Evolutionary conservation across 2,888 invertebrate species (phyloP), one percentile per base, ranked within the genome.

Genomic region (Anorthoa munda): DNA sequence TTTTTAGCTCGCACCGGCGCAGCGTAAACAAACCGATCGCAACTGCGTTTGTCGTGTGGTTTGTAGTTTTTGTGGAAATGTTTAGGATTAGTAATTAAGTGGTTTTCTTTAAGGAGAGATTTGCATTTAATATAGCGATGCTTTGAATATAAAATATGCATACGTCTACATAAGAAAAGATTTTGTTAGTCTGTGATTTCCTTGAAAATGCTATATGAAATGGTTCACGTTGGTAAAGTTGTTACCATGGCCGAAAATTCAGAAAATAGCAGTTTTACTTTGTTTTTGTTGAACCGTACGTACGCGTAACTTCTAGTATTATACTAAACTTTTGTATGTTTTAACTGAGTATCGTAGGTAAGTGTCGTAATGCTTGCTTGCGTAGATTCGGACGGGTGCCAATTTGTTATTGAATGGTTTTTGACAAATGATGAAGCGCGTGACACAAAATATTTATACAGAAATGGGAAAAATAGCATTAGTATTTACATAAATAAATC

Each of bases 1-100:
- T 92, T 92, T 93, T 92, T 92, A 87, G 83, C 85, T 79, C 67
- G 84, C 87, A 84, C 82, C 79, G 69, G 75, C 70, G 81, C 86
- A 86, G 76, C 68, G 81, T 82, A 82, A 85, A 84, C 87, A 82
- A 82, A 75, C 74, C 72, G 78, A 79, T 82, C 72, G 92, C 93
- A 93, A 92, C 91, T 90, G 88, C 85, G 83, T 89, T 87, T 83
- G 86, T 84, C 87, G 90, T 88, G 84, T 78, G 85, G 73, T 85
- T 86, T 87, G 55, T 72, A 80, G 72, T 76, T 84, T 75, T 78
- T 78, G 5, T 64, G 3, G 2, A 59, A 72, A 71, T 71, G 64
- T 79, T 83, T 75, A 59, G 71, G 65, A 71, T 83, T 61, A 66
- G 45, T 82, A 58, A 53, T 76, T 63, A 66, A 46, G 13, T 39